Evolutionary conservation across 2,113 vertebrate genomes (phyloP).

Genomic region (Calyptomena viridis): DNA sequence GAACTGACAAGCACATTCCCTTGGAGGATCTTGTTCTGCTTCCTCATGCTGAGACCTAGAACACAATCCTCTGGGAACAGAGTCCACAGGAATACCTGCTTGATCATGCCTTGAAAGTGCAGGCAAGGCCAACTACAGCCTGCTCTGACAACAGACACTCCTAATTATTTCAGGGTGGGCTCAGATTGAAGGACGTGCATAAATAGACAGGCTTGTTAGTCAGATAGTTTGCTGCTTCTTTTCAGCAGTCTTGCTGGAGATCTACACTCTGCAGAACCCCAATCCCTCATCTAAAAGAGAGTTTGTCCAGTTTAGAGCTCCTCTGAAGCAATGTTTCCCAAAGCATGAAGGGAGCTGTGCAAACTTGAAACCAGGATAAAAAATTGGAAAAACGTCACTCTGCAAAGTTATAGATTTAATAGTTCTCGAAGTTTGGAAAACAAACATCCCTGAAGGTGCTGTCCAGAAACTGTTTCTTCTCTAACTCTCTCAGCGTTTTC

Average conservation of each 20-base stretch:
- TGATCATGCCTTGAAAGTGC: neutral
- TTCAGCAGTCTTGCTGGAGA: neutral
- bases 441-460: neutral
- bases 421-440: neutral
- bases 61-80: neutral
- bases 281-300: neutral
- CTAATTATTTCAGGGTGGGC: neutral
- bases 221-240: neutral
- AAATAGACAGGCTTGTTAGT: neutral
- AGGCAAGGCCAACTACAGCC: neutral
- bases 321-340: neutral
- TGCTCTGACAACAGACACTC: neutral
- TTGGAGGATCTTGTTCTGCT: neutral
- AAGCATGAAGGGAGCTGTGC: neutral
- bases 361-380: neutral
- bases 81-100: fast-evolving
- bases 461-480: neutral
- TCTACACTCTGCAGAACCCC: neutral
- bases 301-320: neutral
- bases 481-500: neutral
- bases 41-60: neutral
- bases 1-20: neutral
- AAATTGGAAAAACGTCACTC: neutral
- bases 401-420: neutral
- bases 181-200: neutral